Base-by-base conservation (phyloP, 2,113 vertebrate species). In the Tychaedon coryphoeus region DNA sequence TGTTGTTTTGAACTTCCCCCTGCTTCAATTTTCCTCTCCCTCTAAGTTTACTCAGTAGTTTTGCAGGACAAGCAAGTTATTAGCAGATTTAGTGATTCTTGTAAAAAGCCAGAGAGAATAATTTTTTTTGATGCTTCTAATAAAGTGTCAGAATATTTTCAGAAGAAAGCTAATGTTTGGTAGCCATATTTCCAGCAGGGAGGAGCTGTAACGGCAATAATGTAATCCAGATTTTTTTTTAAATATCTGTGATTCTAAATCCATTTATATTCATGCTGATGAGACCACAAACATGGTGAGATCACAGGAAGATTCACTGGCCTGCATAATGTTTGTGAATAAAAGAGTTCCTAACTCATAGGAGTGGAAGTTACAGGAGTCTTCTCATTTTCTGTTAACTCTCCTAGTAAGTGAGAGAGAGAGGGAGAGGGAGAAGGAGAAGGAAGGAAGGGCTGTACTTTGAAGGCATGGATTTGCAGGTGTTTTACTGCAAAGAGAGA, bases 201-300 rank as follows among this genome's bases (percentile, higher is more conserved):
- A 69, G 33, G 31, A 62, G 34, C 36, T 83, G 19, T 83, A 54
- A 45, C 61, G 42, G 50, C 60, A 29, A 5, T 50, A 50, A 45
- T 1, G 1, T 40, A 25, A 69, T 67, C 11, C 19, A 57, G 7
- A 9, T 8, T 14, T 23, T 51, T 57, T 3, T 2, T 2, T 2
- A 15, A 53, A 13, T 36, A 23, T 11, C 48, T 72, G 19, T 72
- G 24, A 9, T 69, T 84, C 61, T 84, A 20, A 33, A 56, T 81
- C 34, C 5, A 12, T 84, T 73, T 69, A 23, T 81, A 20, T 61
- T 73, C 48, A 7, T 73, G n/a, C 20, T 77, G 77, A 19, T 34
- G 19, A 65, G 45, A 51, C 36, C 5, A 8, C 18, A 45, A 29
- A 47, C 4, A 2, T 23, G 15, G 22, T 50, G 67, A 51, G 33